Evolutionary conservation across 1,140 invertebrate species (phyloP).

Genomic region (Popillia japonica): DNA sequence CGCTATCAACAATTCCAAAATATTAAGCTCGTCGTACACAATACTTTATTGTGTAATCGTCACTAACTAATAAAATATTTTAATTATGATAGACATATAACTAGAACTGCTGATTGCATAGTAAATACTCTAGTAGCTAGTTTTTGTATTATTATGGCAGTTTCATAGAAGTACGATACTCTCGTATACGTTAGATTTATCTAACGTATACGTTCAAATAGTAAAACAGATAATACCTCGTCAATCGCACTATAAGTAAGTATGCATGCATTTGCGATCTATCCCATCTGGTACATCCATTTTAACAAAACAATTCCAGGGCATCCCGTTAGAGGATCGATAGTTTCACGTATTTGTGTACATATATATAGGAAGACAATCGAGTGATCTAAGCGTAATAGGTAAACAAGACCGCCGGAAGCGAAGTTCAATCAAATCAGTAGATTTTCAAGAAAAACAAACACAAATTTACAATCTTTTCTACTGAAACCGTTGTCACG

Average conservation of each 20-base stretch:
- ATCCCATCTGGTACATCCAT: background rate
- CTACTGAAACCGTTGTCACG: slow-evolving; percentile 25
- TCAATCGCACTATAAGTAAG: background rate
- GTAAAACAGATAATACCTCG: too few species aligned
- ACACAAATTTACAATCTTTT: slow-evolving; percentile 20
- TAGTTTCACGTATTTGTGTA: background rate
- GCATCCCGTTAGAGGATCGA: background rate
- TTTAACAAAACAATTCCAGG: background rate
- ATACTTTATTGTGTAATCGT: too few species aligned
- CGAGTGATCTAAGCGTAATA: slow-evolving; percentile 24
- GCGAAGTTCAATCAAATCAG: slow-evolving; percentile 34
- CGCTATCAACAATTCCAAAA: too few species aligned
- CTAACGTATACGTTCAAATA: too few species aligned
- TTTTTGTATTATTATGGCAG: too few species aligned
- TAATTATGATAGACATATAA: too few species aligned
- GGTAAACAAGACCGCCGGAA: slow-evolving; percentile 22
- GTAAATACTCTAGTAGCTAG: too few species aligned
- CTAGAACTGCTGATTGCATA: too few species aligned
- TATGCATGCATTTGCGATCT: background rate
- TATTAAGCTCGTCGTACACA: too few species aligned
- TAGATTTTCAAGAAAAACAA: slow-evolving; percentile 22
- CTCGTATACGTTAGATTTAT: too few species aligned
- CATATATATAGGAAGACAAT: background rate
- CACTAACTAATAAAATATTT: too few species aligned
- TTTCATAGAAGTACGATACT: too few species aligned